Evolutionary conservation across 2,888 invertebrate species (phyloP), one percentile per base, ranked within the genome.

Genomic region (Pogonocherus hispidulus): DNA sequence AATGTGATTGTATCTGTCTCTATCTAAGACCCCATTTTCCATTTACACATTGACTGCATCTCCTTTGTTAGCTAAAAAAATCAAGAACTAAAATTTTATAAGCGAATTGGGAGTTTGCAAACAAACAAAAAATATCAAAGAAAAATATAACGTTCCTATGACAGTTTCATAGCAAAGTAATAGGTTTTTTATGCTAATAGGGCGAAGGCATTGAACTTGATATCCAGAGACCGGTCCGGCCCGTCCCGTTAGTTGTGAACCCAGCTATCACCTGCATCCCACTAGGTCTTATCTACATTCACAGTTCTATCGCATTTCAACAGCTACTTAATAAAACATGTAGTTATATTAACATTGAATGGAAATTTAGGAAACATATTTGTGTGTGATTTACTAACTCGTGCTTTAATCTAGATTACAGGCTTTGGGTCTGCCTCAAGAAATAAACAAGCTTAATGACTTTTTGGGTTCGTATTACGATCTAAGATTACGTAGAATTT

Each of bases 201-300:
- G 37, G n/a, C 20, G 44, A 63, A 63, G 65, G 60, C 64, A 66
- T 37, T 54, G 65, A 69, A 63, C 64, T 63, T 59, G 62, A 51
- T 20, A 41, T 51, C 23, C n/a, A 44, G 37, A 32, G 63, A 47
- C 63, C 51, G 55, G 57, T 67, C 52, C 27, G 55, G 57, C 65
- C 52, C 27, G 54, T 66, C 44, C 69, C 67, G 67, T 69, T 69
- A 68, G 54, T 23, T 44, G 27, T 52, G 69, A 62, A 57, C 62
- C 62, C 60, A 62, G 63, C 67, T 66, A 32, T 68, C 46, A 54
- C 32, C 56, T 22, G 18, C 63, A 51, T 23, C 67, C 51, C 67
- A 63, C 63, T 46, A 49, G 3, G 37, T 18, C 11, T 14, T 32
- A 8, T 19, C 16, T 59, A 11, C 20, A 59, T 59, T 5, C 3